phyloP scores from a whole-genome alignment of 2,113 vertebrate species.

The Cyprinodon tularosa region DNA sequence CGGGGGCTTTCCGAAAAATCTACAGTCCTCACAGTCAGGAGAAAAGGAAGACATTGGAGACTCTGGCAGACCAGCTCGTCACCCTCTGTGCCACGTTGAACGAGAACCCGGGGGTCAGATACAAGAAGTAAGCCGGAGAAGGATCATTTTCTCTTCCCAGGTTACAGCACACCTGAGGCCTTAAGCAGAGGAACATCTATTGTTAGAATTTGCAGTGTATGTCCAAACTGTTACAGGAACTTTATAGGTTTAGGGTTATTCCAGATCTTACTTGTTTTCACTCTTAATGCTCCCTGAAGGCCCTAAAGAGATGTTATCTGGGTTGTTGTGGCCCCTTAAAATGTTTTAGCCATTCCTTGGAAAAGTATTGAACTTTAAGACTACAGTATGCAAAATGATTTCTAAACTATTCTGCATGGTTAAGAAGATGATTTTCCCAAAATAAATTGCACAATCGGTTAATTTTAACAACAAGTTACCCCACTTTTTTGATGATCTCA shows the following conservation, averaged over 20 bases:
- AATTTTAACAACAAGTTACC: too few species aligned
- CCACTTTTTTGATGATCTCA: too few species aligned
- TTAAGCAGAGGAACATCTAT: conserved; percentile 8
- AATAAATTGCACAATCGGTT: too few species aligned
- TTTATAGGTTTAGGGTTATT: not conserved
- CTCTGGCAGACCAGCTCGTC: conserved; percentile 90
- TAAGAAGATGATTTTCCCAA: not conserved
- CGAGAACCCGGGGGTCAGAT: conserved; percentile 94
- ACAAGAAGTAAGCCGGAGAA: conserved; percentile 83
- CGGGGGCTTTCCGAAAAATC: conserved; percentile 88
- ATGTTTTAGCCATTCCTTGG: not conserved
- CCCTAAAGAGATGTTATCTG: not conserved
- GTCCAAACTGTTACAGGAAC: conserved; percentile 1
- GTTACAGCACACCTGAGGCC: conserved; percentile 15
- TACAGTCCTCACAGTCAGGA: conserved; percentile 86
- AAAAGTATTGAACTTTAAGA: not conserved
- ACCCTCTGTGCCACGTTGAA: conserved; percentile 92
- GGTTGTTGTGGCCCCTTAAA: not conserved
- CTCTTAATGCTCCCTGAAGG: not conserved
- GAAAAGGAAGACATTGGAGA: conserved; percentile 82
- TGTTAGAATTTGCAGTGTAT: conserved; percentile 7
- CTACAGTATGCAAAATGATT: not conserved
- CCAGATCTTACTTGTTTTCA: not conserved
- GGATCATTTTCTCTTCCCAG: conserved; percentile 27
- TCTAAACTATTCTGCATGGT: not conserved